Percentiles rank a stretch among this genome's conserved stretches.
Evolutionary conservation across 1,140 invertebrate genomes (phyloP).

Genomic region (Penaeus chinensis): DNA sequence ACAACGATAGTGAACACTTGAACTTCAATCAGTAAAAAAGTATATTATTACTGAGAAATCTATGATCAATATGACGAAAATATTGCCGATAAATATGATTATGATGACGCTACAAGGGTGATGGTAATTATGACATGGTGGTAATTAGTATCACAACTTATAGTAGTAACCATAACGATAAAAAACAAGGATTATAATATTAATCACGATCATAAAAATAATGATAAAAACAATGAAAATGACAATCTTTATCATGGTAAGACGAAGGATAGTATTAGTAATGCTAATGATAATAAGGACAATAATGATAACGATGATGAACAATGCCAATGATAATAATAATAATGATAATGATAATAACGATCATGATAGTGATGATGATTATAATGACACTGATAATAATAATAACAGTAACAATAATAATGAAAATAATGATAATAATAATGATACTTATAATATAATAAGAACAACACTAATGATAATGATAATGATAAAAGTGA

Average conservation of each 20-base stretch:
- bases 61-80: constrained; percentile 10
- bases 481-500: too few relatives aligned
- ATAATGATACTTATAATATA: neutral
- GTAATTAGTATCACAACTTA: constrained; percentile 8
- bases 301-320: neutral
- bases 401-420: neutral
- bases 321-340: neutral
- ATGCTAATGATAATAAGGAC: constrained; percentile 2
- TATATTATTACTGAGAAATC: neutral
- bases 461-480: neutral
- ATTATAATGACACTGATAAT: neutral
- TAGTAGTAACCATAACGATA: neutral
- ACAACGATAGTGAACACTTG: constrained; percentile 20
- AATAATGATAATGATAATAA: neutral
- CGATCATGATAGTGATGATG: neutral
- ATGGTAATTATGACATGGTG: neutral
- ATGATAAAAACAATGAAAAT: neutral
- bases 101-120: constrained; percentile 14
- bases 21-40: constrained; percentile 3
- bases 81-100: constrained; percentile 10
- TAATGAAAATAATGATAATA: neutral
- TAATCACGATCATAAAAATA: neutral
- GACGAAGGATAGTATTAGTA: neutral
- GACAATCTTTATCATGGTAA: too few relatives aligned
- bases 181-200: neutral